Conservation (phyloP, 2,797 vertebrate genomes). For the Linurgus olivaceus region DNA sequence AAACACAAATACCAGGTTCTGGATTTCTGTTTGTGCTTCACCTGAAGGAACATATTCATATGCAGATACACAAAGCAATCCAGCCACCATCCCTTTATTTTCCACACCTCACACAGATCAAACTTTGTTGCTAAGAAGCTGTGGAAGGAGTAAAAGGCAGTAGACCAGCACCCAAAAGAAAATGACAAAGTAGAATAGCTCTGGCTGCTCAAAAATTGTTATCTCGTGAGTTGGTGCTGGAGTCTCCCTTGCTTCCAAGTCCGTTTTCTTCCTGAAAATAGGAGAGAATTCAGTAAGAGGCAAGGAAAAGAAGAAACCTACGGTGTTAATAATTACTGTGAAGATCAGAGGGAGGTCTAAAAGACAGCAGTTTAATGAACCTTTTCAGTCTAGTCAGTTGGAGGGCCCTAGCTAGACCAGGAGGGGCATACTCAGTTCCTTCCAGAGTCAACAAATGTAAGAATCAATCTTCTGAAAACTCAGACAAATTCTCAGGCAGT, state of each 20-base stretch:
- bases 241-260: constrained; percentile 40
- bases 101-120: constrained; percentile 46
- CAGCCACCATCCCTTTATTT: constrained; percentile 67
- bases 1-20: constrained; percentile 33
- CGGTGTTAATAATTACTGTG: background rate
- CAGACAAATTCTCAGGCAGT: background rate
- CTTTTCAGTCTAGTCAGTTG: background rate
- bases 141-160: constrained; percentile 89
- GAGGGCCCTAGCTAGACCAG: background rate
- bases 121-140: constrained; percentile 82
- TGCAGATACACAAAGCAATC: constrained; percentile 49
- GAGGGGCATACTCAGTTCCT: background rate
- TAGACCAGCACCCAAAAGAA: constrained; percentile 92
- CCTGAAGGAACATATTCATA: constrained; percentile 42
- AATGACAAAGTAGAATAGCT: constrained; percentile 82
- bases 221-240: constrained; percentile 14
- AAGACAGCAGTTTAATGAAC: background rate
- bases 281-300: background rate
- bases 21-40: constrained; percentile 50
- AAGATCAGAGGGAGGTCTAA: background rate
- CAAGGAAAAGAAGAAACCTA: background rate
- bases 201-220: constrained; percentile 64
- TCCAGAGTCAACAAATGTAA: background rate
- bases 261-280: constrained; percentile 64
- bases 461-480: background rate